Base-by-base conservation (phyloP, 2,888 invertebrate species). In the Scrobipalpa costella region DNA sequence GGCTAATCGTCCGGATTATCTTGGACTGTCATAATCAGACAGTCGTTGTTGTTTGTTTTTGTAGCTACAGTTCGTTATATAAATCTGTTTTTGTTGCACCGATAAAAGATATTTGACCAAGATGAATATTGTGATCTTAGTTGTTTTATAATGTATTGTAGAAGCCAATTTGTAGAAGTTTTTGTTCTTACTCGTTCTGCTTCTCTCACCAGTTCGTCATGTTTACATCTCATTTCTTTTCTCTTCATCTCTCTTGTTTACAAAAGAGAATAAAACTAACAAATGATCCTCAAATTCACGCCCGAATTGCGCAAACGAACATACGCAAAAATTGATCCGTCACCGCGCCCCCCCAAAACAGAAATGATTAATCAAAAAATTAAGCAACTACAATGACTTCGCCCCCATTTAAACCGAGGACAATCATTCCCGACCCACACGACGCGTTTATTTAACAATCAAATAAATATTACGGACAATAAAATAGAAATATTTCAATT, bases 351-450 rank as follows among this genome's bases (percentile, higher is more conserved):
- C 86, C 85, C 75, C 76, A 74, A 74, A 79, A 80, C 71, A 71
- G 78, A n/a, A 81, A 88, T 89, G 90, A 91, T 91, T 91, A 90
- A 91, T 91, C 91, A 91, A 90, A 90, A 91, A 91, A 91, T 90
- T 91, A 90, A 90, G 89, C 86, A 82, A 84, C 86, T 74, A 90
- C 90, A 91, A 90, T 86, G 72, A 78, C 69, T 69, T 71, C 82
- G 81, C 86, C 89, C 83, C 86, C 81, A 86, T 89, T 55, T 88
- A 84, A 83, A 79, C 80, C 77, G 78, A 74, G 71, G 75, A 89
- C 89, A 90, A 90, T 86, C 84, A 78, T 79, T 79, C 81, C 83
- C 86, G 84, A 86, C 90, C 90, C 90, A 90, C 90, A 89, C 85
- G 78, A 79, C 81, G 79, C 89, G 86, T 90, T 90, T 90, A 90